A percentile compares a stretch with the other conserved stretches of the same genome.
phyloP scores from a whole-genome alignment of 2,888 invertebrate species.

The Cylloceria caligata region DNA sequence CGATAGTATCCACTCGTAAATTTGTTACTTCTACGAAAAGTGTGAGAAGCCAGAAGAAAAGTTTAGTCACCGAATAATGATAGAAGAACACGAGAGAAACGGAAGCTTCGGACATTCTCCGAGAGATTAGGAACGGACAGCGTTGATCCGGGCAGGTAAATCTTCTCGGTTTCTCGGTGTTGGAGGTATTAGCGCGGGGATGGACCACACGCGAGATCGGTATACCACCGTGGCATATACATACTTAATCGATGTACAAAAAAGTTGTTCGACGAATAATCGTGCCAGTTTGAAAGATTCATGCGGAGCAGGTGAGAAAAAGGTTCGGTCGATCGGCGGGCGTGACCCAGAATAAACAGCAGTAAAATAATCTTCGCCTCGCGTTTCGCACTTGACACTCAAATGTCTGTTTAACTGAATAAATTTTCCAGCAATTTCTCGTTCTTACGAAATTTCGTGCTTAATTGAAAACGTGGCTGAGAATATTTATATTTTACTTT shows the following conservation, averaged over 20 bases:
- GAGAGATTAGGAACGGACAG: conserved; percentile 47
- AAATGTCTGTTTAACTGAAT: neutral
- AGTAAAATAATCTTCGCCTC: neutral
- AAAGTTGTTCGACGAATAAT: conserved; percentile 42
- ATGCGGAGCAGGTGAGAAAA: conserved; percentile 41
- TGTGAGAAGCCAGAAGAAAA: neutral
- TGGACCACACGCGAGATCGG: conserved; percentile 51
- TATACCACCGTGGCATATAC: neutral
- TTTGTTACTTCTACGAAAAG: conserved; percentile 9
- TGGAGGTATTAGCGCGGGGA: conserved; percentile 38
- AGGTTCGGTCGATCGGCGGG: conserved; percentile 13
- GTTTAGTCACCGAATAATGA: neutral
- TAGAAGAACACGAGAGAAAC: conserved; percentile 48
- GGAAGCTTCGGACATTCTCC: conserved; percentile 57
- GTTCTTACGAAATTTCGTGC: conserved; percentile 2
- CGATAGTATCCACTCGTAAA: conserved; percentile 6
- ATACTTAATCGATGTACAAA: neutral
- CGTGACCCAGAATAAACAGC: conserved; percentile 43
- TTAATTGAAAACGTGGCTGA: conserved; percentile 24
- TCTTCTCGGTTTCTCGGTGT: conserved; percentile 32
- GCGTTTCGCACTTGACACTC: neutral
- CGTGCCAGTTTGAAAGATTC: neutral
- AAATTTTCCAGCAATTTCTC: neutral
- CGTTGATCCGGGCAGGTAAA: conserved; percentile 28
- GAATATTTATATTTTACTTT: conserved; percentile 18